Percentiles rank a stretch among this genome's conserved stretches.
These are phyloP conservation scores for Andrena cerasifolii DNA, from an alignment of 1,140 invertebrate genomes.

Conservation along the genomic window DNA sequence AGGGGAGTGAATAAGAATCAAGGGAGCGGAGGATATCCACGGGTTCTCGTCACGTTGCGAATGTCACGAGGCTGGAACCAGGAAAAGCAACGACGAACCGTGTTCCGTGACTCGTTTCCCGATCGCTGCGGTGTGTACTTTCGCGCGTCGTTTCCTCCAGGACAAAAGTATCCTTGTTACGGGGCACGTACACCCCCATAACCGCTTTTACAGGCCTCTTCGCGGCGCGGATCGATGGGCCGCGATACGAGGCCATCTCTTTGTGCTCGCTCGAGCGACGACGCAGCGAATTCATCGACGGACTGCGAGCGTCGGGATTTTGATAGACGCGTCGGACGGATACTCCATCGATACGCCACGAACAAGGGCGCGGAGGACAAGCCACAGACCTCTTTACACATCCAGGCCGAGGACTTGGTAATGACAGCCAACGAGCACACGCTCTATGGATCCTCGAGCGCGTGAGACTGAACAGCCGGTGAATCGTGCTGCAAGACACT, in stretches of 20 bases:
- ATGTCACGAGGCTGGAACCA: background rate
- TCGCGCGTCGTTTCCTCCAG: slow-evolving; percentile 4
- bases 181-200: background rate
- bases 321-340: slow-evolving; percentile 7
- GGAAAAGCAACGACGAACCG: slow-evolving; percentile 24
- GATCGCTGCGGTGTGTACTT: background rate
- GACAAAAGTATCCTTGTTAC: background rate
- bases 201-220: background rate
- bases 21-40: slow-evolving; percentile 22
- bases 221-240: too few relatives aligned
- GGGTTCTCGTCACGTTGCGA: slow-evolving; percentile 40
- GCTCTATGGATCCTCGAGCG: slow-evolving; percentile 48
- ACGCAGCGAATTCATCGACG: background rate
- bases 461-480: slow-evolving; percentile 52
- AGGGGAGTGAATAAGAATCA: slow-evolving; percentile 9
- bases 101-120: slow-evolving; percentile 21
- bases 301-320: background rate
- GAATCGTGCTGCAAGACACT: slow-evolving; percentile 51
- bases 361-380: slow-evolving; percentile 20
- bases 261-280: background rate
- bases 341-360: slow-evolving; percentile 21
- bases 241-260: background rate
- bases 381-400: slow-evolving; percentile 25
- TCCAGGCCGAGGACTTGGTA: slow-evolving; percentile 41
- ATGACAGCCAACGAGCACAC: slow-evolving; percentile 45